These are phyloP conservation scores for Drosophila paulistorum DNA, from an alignment of 1,140 invertebrate genomes.

Conservation along the genomic window DNA sequence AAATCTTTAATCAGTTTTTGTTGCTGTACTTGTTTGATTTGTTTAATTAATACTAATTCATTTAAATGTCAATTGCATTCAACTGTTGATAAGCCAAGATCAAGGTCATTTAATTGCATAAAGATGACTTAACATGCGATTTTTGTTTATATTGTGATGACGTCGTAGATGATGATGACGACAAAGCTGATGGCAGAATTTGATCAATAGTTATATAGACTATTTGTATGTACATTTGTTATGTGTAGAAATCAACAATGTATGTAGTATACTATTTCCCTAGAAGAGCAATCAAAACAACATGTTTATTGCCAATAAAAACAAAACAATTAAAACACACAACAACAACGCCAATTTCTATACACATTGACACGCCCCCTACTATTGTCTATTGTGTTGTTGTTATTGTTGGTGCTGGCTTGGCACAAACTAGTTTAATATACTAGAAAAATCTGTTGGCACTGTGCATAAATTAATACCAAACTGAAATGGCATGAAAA, in stretches of 20 bases:
- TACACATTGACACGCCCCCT: conserved; percentile 64
- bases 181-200: neutral
- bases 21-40: conserved; percentile 12
- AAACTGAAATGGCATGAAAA: conserved; percentile 45
- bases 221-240: neutral
- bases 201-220: conserved; percentile 5
- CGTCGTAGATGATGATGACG: neutral
- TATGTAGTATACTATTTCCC: conserved; percentile 4
- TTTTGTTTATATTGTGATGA: conserved; percentile 1
- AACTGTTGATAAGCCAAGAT: conserved; percentile 42
- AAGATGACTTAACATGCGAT: conserved; percentile 40
- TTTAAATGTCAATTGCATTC: conserved; percentile 3
- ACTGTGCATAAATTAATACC: conserved; percentile 65
- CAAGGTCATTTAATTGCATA: conserved; percentile 48
- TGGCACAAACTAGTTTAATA: conserved; percentile 63
- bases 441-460: conserved; percentile 64
- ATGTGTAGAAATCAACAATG: neutral
- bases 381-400: conserved; percentile 37
- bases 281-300: conserved; percentile 48
- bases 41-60: conserved; percentile 54
- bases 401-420: conserved; percentile 46
- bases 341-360: conserved; percentile 34
- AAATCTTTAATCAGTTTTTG: conserved; percentile 22
- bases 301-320: conserved; percentile 59
- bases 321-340: conserved; percentile 74